Percentiles rank a stretch among this genome's conserved stretches.
These are phyloP conservation scores for Rhinoderma darwinii DNA, from an alignment of 2,113 vertebrate genomes.

Conservation along the genomic window DNA sequence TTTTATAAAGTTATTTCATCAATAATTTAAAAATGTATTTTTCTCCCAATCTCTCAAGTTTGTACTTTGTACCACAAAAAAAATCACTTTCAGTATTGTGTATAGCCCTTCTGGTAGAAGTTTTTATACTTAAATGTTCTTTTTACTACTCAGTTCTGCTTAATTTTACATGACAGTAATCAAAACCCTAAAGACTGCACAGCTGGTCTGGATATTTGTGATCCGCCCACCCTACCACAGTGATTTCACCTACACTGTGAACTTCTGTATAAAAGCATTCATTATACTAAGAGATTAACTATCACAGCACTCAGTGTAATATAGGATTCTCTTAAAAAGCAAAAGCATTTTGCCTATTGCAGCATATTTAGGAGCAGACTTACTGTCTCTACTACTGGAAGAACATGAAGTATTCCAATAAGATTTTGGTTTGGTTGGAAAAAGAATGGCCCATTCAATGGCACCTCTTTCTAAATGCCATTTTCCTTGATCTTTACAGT, in stretches of 20 bases:
- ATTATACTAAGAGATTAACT: slow-evolving; percentile 55
- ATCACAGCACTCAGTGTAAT: slow-evolving; percentile 41
- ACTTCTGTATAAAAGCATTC: slow-evolving; percentile 54
- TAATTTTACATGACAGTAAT: slow-evolving; percentile 30
- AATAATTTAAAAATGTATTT: too few relatives aligned
- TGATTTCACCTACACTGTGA: slow-evolving; percentile 52
- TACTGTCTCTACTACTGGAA: slow-evolving; percentile 56
- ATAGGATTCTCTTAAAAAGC: slow-evolving; percentile 45
- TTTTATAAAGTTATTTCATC: too few relatives aligned
- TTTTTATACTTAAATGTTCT: neutral
- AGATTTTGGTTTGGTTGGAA: slow-evolving; percentile 49
- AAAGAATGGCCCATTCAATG: slow-evolving; percentile 58
- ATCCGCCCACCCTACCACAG: slow-evolving; percentile 33
- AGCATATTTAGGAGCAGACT: slow-evolving; percentile 44
- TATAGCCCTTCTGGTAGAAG: neutral
- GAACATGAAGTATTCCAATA: slow-evolving; percentile 56
- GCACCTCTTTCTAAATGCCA: slow-evolving; percentile 54
- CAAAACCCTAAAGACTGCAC: slow-evolving; percentile 36
- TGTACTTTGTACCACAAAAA: neutral
- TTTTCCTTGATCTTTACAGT: slow-evolving; percentile 57
- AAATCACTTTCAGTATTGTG: neutral
- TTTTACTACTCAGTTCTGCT: neutral
- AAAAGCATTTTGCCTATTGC: slow-evolving; percentile 41
- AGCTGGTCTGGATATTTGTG: slow-evolving; percentile 25
- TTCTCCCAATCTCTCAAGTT: neutral